These are phyloP conservation scores for Drosophila borborema DNA, from an alignment of 2,888 invertebrate genomes.

Conservation along the genomic window DNA sequence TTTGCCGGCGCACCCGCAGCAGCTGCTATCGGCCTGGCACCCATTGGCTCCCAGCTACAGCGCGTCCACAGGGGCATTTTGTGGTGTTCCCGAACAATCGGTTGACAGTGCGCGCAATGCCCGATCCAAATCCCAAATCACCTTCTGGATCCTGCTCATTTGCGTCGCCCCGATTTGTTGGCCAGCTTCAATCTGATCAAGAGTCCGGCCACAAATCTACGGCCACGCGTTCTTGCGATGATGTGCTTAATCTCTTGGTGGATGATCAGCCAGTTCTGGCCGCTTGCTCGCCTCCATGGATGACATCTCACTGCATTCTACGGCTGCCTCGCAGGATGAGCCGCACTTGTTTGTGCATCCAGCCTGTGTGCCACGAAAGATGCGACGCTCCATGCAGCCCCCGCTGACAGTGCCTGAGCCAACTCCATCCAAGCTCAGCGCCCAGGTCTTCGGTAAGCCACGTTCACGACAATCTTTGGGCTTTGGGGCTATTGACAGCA, in stretches of 20 bases:
- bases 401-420: conserved; percentile 12
- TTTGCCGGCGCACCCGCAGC: conserved; percentile 84
- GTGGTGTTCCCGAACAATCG: conserved; percentile 83
- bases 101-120: conserved; percentile 89
- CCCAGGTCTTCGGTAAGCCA: conserved; percentile 87
- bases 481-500: conserved; percentile 73
- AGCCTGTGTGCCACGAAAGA: conserved; percentile 56
- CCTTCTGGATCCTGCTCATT: conserved; percentile 49
- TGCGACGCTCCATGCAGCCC: conserved; percentile 64
- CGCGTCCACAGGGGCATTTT: conserved; percentile 82
- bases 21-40: conserved; percentile 29
- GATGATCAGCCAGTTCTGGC: conserved; percentile 53
- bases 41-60: conserved; percentile 51
- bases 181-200: conserved; percentile 86
- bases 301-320: conserved; percentile 87
- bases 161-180: conserved; percentile 77
- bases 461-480: conserved; percentile 74
- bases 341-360: conserved; percentile 75
- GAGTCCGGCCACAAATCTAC: conserved; percentile 79
- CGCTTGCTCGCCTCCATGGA: conserved; percentile 86
- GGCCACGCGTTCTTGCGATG: conserved; percentile 87
- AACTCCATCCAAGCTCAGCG: conserved; percentile 86
- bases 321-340: conserved; percentile 61
- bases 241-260: conserved; percentile 86
- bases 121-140: conserved; percentile 86